These are phyloP conservation scores for Halocaridina rubra DNA, from an alignment of 2,888 invertebrate genomes.

Conservation along the genomic window DNA sequence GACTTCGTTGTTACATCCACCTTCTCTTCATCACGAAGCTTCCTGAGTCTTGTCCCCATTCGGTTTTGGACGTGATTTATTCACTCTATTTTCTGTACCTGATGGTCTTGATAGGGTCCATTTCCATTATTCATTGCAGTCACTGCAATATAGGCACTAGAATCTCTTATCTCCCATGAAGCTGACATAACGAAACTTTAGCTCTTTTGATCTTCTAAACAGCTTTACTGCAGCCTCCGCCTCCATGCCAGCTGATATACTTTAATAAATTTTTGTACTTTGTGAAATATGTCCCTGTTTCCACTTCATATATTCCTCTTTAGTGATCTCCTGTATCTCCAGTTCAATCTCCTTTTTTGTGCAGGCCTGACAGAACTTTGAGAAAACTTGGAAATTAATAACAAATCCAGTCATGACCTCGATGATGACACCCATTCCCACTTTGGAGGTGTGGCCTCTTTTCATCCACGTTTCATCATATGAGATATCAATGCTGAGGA, in stretches of 20 bases:
- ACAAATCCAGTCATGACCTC: background rate
- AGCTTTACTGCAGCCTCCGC: slow-evolving; percentile 1
- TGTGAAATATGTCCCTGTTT: background rate
- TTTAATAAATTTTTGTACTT: background rate
- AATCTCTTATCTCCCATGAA: slow-evolving; percentile 21
- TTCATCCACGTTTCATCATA: slow-evolving; percentile 1
- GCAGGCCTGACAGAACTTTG: background rate
- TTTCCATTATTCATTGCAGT: background rate
- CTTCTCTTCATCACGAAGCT: background rate
- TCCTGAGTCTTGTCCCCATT: background rate
- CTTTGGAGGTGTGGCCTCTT: background rate
- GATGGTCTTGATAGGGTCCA: slow-evolving; percentile 3
- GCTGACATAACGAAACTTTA: background rate
- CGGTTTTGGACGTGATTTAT: slow-evolving; percentile 10
- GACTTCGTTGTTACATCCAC: background rate
- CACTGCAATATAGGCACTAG: slow-evolving; percentile 7
- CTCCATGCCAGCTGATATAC: slow-evolving; percentile 12
- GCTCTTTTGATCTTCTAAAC: background rate
- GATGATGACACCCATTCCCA: no score
- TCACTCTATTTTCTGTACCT: background rate
- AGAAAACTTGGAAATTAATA: background rate
- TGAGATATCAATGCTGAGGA: background rate
- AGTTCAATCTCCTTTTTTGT: background rate
- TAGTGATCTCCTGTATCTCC: background rate
- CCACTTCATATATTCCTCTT: background rate